These are phyloP conservation scores for Vannuccia rotundouncinata DNA, from an alignment of 2,888 invertebrate genomes.

Conservation along the genomic window DNA sequence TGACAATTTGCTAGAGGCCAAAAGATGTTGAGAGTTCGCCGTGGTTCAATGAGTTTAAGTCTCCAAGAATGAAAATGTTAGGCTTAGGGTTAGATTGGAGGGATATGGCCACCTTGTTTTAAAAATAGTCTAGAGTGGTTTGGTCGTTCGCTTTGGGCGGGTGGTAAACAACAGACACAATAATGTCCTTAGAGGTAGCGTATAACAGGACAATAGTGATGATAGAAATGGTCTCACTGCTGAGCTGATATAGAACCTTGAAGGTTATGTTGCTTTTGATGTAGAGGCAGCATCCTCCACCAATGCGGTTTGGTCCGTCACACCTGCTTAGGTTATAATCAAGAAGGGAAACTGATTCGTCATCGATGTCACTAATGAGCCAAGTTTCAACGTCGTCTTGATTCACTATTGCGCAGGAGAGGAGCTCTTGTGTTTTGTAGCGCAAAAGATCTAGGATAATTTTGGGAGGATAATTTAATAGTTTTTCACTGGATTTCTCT, in stretches of 20 bases:
- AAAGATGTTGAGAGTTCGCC: slow-evolving; percentile 9
- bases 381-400: slow-evolving; percentile 1
- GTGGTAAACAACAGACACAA: neutral
- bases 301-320: neutral
- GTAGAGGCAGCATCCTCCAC: neutral
- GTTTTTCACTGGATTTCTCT: no score
- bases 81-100: neutral
- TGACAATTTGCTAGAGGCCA: neutral
- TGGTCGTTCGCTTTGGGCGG: slow-evolving; percentile 9
- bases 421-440: slow-evolving; percentile 3
- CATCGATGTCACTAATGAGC: neutral
- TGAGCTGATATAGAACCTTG: neutral
- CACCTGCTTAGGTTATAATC: neutral
- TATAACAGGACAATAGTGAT: neutral
- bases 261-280: neutral
- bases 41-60: neutral
- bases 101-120: neutral
- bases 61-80: neutral
- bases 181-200: neutral
- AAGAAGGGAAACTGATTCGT: neutral
- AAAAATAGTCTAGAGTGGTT: neutral
- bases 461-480: neutral
- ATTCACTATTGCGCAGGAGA: neutral
- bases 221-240: neutral
- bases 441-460: neutral